A percentile compares a stretch with the other conserved stretches of the same genome.
phyloP scores from a whole-genome alignment of 2,797 vertebrate genomes.

The Distichodus sexfasciatus region DNA sequence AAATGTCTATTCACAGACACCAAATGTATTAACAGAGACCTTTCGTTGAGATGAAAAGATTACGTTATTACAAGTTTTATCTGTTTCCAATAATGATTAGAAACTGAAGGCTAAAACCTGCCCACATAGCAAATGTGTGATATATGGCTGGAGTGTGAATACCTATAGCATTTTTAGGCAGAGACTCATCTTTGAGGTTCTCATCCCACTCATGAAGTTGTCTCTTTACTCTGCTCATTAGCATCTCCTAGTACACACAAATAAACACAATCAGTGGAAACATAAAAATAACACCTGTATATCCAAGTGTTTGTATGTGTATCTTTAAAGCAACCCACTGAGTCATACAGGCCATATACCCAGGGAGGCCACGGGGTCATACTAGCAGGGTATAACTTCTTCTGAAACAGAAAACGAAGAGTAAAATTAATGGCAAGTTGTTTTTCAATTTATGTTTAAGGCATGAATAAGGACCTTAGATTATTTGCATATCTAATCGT shows the following conservation, averaged over 20 bases:
- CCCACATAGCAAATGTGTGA: too few relatives aligned
- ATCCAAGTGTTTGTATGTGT: background rate
- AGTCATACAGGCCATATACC: slow-evolving; percentile 95
- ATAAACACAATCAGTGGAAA: background rate
- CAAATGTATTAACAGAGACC: background rate
- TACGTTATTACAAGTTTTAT: too few relatives aligned
- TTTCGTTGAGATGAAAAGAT: too few relatives aligned
- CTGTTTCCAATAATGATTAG: too few relatives aligned
- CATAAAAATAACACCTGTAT: too few relatives aligned
- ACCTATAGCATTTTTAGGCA: slow-evolving; percentile 94
- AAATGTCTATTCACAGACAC: slow-evolving; percentile 18
- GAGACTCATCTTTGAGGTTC: slow-evolving; percentile 94
- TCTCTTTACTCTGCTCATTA: slow-evolving; percentile 96
- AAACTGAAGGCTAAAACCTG: too few relatives aligned
- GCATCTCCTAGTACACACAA: slow-evolving; percentile 67
- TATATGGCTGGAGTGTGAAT: slow-evolving; percentile 8
- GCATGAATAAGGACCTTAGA: too few relatives aligned
- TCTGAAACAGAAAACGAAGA: slow-evolving; percentile 66
- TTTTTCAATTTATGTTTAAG: too few relatives aligned
- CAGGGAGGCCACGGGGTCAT: slow-evolving; percentile 95
- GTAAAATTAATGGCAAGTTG: too few relatives aligned
- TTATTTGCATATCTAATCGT: too few relatives aligned
- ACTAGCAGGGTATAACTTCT: slow-evolving; percentile 90
- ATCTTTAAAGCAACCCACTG: slow-evolving; percentile 79
- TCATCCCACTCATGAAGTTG: slow-evolving; percentile 98